Evolutionary conservation across 2,113 vertebrate genomes (phyloP).

Genomic region (Eolophus roseicapilla): DNA sequence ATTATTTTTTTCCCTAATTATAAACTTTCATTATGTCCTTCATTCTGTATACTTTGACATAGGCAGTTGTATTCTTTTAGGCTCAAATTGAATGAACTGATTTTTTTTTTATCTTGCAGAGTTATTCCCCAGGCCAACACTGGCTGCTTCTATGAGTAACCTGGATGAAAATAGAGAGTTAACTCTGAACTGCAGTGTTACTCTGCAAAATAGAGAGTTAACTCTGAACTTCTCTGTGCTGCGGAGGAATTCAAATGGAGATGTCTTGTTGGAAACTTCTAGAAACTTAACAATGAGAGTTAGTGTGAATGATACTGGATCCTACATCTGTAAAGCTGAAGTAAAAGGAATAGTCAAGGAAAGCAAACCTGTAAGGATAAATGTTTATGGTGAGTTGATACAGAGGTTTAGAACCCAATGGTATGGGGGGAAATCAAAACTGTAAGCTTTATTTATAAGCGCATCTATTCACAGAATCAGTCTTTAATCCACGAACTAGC

Average conservation of each 20-base stretch:
- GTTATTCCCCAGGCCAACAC: constrained; percentile 50
- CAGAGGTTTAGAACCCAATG: background rate
- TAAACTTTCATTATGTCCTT: background rate
- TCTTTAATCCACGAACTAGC: background rate
- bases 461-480: background rate
- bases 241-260: background rate
- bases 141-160: background rate
- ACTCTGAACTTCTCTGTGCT: constrained; percentile 34
- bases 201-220: background rate
- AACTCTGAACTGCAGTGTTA: background rate
- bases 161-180: constrained; percentile 51
- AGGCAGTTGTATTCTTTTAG: background rate
- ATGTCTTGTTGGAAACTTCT: background rate
- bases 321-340: constrained; percentile 59
- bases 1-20: background rate
- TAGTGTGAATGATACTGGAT: constrained; percentile 46
- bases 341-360: constrained; percentile 65
- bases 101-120: constrained; percentile 55
- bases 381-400: constrained; percentile 67
- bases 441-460: background rate
- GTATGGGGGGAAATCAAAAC: background rate
- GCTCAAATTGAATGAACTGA: background rate
- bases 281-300: background rate
- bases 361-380: constrained; percentile 47
- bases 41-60: background rate